Percentiles rank a stretch among this genome's conserved stretches.
These are phyloP conservation scores for Melanotaenia boesemani DNA, from an alignment of 2,797 vertebrate species.

Conservation along the genomic window DNA sequence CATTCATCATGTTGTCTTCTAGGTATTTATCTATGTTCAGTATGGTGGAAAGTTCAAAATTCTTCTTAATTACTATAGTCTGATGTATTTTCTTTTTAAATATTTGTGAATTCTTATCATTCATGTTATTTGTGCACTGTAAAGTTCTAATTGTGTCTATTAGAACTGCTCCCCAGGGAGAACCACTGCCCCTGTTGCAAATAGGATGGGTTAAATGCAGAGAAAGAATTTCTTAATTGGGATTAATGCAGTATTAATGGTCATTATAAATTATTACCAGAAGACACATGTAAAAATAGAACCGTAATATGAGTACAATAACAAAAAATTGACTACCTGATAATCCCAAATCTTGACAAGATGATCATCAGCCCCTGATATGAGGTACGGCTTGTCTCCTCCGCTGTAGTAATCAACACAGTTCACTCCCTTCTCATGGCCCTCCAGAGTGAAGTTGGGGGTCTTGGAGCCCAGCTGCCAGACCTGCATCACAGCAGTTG, in stretches of 20 bases:
- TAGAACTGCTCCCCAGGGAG: too few species aligned
- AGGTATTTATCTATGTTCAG: neutral
- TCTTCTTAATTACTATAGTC: neutral
- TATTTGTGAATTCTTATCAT: neutral
- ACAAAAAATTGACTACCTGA: conserved; percentile 82
- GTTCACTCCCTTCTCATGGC: conserved; percentile 98
- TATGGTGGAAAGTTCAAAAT: neutral
- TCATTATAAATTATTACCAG: neutral
- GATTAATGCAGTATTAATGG: neutral
- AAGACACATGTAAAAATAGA: neutral
- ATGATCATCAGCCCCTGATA: conserved; percentile 96
- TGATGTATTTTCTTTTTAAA: neutral
- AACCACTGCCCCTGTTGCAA: neutral
- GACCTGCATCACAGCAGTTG: conserved; percentile 74
- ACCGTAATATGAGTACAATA: too few species aligned
- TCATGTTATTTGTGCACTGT: neutral
- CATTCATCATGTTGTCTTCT: neutral
- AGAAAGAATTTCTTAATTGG: too few species aligned
- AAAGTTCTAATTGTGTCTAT: neutral
- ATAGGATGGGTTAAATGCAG: neutral
- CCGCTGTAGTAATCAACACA: conserved; percentile 99
- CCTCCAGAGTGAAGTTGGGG: conserved; percentile 97
- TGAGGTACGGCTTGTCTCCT: conserved; percentile 97
- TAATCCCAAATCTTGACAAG: conserved; percentile 99
- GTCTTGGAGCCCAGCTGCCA: conserved; percentile 98